phyloP scores from a whole-genome alignment of 1,140 invertebrate species.

The Atta texana region DNA sequence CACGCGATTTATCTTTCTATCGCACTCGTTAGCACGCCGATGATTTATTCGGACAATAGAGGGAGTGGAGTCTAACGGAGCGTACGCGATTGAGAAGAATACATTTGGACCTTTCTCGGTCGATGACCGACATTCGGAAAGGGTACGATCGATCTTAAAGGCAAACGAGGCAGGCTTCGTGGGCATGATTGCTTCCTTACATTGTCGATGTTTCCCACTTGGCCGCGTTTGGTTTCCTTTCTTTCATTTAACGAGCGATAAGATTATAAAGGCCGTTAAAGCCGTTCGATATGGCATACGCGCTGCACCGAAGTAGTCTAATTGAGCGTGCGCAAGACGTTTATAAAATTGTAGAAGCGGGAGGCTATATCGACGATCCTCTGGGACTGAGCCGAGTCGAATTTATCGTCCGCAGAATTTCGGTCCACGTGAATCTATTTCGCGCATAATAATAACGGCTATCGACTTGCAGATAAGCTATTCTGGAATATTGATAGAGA shows the following conservation, averaged over 20 bases:
- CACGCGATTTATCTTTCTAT: constrained; percentile 45
- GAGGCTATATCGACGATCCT: background rate
- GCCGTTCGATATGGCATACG: constrained; percentile 62
- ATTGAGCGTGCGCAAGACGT: constrained; percentile 36
- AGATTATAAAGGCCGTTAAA: constrained; percentile 69
- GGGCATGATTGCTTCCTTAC: constrained; percentile 67
- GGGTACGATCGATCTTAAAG: constrained; percentile 70
- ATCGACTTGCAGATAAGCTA: constrained; percentile 6
- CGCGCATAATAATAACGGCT: constrained; percentile 6
- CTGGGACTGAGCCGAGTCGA: background rate
- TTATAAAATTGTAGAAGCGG: constrained; percentile 1
- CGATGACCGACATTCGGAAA: constrained; percentile 70
- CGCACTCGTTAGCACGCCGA: constrained; percentile 49
- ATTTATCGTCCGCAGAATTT: constrained; percentile 6
- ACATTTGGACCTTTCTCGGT: constrained; percentile 49
- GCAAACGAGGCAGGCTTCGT: constrained; percentile 35
- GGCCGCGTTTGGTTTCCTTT: constrained; percentile 44
- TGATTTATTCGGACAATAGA: constrained; percentile 57
- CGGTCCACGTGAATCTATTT: constrained; percentile 8
- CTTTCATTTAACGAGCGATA: constrained; percentile 67
- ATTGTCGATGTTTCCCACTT: constrained; percentile 62
- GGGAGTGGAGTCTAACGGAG: constrained; percentile 26
- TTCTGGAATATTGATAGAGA: constrained; percentile 9
- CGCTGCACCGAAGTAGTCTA: constrained; percentile 34
- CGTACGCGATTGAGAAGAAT: constrained; percentile 44